A percentile compares a stretch with the other conserved stretches of the same genome.
Conservation (phyloP, 2,113 vertebrate genomes). For the Perca fluviatilis region DNA sequence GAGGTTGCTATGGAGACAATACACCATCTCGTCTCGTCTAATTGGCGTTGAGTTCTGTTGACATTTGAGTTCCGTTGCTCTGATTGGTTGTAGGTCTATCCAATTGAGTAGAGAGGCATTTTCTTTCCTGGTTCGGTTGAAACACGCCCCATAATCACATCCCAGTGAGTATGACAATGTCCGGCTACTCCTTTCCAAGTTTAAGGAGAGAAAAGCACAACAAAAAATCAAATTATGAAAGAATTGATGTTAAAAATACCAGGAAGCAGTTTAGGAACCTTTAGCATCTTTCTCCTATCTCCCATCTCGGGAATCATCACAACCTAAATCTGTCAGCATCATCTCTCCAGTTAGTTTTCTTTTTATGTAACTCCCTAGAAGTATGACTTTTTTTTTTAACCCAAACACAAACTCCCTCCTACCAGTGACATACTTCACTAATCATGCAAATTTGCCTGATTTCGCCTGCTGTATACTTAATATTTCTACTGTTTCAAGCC, state of each 20-base stretch:
- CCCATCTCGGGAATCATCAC: slow-evolving; percentile 38
- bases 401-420: neutral
- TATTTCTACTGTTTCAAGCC: neutral
- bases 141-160: no score
- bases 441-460: neutral
- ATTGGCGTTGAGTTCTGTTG: no score
- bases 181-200: neutral
- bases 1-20: no score
- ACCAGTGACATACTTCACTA: neutral
- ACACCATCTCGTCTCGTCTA: no score
- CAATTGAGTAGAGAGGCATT: no score
- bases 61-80: no score
- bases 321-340: slow-evolving; percentile 60
- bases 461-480: neutral
- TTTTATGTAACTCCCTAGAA: slow-evolving; percentile 19
- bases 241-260: slow-evolving; percentile 16
- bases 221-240: slow-evolving; percentile 29
- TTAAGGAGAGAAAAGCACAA: neutral
- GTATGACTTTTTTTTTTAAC: neutral
- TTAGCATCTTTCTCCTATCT: neutral
- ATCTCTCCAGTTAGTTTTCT: neutral
- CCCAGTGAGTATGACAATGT: no score
- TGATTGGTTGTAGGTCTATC: no score
- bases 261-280: slow-evolving; percentile 26
- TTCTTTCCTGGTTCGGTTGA: no score